Conservation (phyloP, 1,140 invertebrate genomes). For the Cyclargus thomasi region DNA sequence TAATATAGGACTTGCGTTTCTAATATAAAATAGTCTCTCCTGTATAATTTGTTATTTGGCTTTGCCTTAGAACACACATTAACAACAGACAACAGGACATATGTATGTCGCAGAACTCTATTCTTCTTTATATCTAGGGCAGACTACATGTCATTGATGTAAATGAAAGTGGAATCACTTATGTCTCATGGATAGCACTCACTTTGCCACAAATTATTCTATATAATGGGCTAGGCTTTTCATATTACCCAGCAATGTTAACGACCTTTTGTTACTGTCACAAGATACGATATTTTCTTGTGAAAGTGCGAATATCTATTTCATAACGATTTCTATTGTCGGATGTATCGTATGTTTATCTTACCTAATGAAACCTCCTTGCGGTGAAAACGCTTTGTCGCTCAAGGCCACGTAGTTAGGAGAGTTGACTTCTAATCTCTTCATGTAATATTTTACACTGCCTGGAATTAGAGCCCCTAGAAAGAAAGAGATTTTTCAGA, state of each 20-base stretch:
- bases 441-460: conserved; percentile 64
- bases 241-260: too few relatives aligned
- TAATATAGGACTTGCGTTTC: too few relatives aligned
- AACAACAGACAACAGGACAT: too few relatives aligned
- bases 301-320: conserved; percentile 1
- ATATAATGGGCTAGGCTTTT: too few relatives aligned
- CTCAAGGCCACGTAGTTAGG: conserved; percentile 53
- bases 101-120: too few relatives aligned
- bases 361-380: conserved; percentile 62
- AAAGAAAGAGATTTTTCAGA: conserved; percentile 23
- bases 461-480: conserved; percentile 57
- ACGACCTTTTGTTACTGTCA: neutral
- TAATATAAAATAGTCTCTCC: too few relatives aligned
- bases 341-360: neutral
- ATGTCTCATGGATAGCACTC: too few relatives aligned
- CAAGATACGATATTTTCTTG: neutral
- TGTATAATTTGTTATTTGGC: too few relatives aligned
- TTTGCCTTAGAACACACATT: too few relatives aligned
- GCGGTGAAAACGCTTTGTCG: conserved; percentile 55
- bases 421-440: conserved; percentile 45
- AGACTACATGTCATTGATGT: neutral
- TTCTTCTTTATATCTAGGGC: neutral
- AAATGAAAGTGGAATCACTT: neutral
- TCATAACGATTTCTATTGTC: conserved; percentile 4
- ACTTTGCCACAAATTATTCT: too few relatives aligned